Evolutionary conservation across 2,113 vertebrate genomes (phyloP), one percentile per base, ranked within the genome.

Genomic region (Vulpes lagopus): DNA sequence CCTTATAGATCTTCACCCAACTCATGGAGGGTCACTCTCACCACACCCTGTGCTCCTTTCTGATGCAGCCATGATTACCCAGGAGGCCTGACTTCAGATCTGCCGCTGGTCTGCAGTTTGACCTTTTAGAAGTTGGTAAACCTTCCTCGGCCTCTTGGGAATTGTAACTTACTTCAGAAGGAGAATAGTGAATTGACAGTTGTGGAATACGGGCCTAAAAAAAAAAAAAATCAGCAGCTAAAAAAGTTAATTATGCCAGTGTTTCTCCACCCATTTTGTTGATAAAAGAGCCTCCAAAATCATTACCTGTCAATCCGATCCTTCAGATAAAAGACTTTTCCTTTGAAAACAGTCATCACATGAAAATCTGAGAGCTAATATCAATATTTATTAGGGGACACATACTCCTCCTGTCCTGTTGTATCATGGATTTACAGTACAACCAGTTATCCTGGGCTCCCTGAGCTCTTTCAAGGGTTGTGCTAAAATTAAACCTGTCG

Each of bases 351-450:
- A 51, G 23, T 27, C 65, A 83, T 89, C 67, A 43, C 51, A 20
- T 91, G 95, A 82, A 94, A 96, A 67, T 96, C 86, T 93, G 10
- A 74, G 64, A 91, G 27, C 67, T 38, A 59, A 43, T 67, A 94
- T 95, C 93, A 97, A 95, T 96, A 97, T 98, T 98, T 97, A 96
- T 83, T 95, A 97, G 86, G 64, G 53, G 17, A 83, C 0, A 3
- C 57, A 53, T 9, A 30, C 27, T 74, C 23, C 2, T 88, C 11
- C 73, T 85, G 74, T 88, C 62, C 84, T 82, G 64, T 82, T 32
- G 1, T 59, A 69, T 96, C 85, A 86, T 27, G 74, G 17, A 87
- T 91, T 88, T 97, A 78, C 14, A 92, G 64, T 16, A 62, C 55
- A 92, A 8, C 11, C 78, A 69, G 79, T n/a, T 93, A 57, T 27